Percentiles rank a stretch among this genome's conserved stretches.
Conservation (phyloP, 2,888 invertebrate species). For the Notodromas monacha region DNA sequence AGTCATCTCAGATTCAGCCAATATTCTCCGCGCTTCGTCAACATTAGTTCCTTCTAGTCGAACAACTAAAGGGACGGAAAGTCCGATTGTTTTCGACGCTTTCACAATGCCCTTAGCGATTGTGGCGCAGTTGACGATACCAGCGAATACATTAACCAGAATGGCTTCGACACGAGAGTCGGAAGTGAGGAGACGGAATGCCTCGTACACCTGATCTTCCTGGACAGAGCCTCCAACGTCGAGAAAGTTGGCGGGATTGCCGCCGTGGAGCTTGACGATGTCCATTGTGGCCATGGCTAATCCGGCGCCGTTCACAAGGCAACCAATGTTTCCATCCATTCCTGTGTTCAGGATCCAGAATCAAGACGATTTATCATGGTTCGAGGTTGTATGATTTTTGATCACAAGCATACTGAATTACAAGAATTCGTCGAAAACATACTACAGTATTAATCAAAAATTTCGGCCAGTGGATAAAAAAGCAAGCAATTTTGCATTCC, state of each 20-base stretch:
- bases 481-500: too few relatives aligned
- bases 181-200: slow-evolving; percentile 53
- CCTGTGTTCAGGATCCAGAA: too few relatives aligned
- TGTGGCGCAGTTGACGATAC: slow-evolving; percentile 90
- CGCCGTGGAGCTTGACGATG: slow-evolving; percentile 79
- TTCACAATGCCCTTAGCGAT: slow-evolving; percentile 80
- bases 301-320: slow-evolving; percentile 85
- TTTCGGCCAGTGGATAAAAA: too few relatives aligned
- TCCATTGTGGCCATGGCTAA: slow-evolving; percentile 99
- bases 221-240: slow-evolving; percentile 89
- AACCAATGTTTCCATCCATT: slow-evolving; percentile 90
- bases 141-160: slow-evolving; percentile 92
- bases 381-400: too few relatives aligned
- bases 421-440: too few relatives aligned
- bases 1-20: slow-evolving; percentile 46
- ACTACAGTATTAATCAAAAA: too few relatives aligned
- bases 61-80: slow-evolving; percentile 62
- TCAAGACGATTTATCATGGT: too few relatives aligned
- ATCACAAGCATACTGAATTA: too few relatives aligned
- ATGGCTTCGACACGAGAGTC: slow-evolving; percentile 72
- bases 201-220: slow-evolving; percentile 68
- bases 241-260: slow-evolving; percentile 85
- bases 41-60: slow-evolving; percentile 75
- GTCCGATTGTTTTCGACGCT: slow-evolving; percentile 41
- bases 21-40: slow-evolving; percentile 38